Evolutionary conservation across 2,113 vertebrate species (phyloP).

Genomic region (Macroglossus sobrinus): DNA sequence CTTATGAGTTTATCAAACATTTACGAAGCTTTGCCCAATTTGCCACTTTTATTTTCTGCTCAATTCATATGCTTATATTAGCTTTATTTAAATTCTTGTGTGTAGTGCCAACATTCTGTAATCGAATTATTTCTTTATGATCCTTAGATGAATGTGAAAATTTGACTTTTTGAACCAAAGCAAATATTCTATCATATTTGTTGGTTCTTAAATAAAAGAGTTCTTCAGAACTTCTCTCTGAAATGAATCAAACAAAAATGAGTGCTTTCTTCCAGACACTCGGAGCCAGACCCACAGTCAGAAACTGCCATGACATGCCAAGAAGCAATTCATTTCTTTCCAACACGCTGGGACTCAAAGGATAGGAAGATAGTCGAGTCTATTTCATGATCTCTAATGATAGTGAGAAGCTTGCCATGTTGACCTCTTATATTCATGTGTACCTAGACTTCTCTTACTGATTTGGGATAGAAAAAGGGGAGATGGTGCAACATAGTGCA

Average conservation of each 20-base stretch:
- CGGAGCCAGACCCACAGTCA: background rate
- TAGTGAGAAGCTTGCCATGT: background rate
- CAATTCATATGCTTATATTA: background rate
- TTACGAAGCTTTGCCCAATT: background rate
- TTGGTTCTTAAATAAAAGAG: background rate
- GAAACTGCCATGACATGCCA: background rate
- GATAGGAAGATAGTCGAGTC: background rate
- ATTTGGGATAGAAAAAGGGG: background rate
- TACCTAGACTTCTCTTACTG: background rate
- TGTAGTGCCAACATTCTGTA: background rate
- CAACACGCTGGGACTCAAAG: background rate
- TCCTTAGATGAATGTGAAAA: background rate
- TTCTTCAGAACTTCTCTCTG: background rate
- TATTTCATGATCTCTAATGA: background rate
- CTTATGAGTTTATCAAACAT: background rate
- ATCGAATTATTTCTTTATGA: background rate
- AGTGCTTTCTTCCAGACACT: background rate
- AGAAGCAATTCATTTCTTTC: background rate
- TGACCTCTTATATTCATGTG: background rate
- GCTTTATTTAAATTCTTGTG: background rate
- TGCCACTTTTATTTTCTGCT: background rate
- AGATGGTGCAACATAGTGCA: background rate
- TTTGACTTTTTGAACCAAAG: background rate
- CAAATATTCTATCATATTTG: background rate
- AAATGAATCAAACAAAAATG: background rate